These are phyloP conservation scores for Resseliella maxima DNA, from an alignment of 2,888 invertebrate species.

Conservation along the genomic window DNA sequence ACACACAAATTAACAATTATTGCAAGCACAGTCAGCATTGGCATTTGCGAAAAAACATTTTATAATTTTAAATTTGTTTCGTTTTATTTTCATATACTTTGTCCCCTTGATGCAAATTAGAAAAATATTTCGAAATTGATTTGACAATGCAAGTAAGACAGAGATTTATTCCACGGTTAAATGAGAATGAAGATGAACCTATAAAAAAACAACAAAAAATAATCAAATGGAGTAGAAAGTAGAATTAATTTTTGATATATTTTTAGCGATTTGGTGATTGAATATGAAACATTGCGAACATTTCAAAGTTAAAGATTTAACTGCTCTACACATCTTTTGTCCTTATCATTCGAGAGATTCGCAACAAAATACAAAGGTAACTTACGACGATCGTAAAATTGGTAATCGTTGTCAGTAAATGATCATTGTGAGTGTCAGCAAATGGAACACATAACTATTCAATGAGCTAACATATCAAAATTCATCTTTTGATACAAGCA, in stretches of 20 bases:
- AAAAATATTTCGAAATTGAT: neutral
- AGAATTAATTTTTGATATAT: neutral
- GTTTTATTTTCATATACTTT: neutral
- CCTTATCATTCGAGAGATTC: too few relatives aligned
- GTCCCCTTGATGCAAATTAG: neutral
- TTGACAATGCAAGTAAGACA: neutral
- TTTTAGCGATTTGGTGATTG: neutral
- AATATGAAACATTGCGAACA: too few relatives aligned
- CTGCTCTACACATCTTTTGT: too few relatives aligned
- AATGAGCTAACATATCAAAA: too few relatives aligned
- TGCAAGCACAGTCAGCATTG: neutral
- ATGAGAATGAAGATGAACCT: neutral
- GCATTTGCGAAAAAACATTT: neutral
- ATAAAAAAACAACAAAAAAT: conserved; percentile 3
- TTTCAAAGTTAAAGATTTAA: too few relatives aligned
- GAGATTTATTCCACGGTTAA: neutral
- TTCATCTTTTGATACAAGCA: neutral
- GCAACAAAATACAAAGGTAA: too few relatives aligned
- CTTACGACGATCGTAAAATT: too few relatives aligned
- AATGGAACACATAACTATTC: too few relatives aligned
- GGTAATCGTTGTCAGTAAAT: too few relatives aligned
- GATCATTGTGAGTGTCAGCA: too few relatives aligned
- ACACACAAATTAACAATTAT: too few relatives aligned
- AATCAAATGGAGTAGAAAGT: neutral
- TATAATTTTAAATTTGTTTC: neutral